phyloP scores from a whole-genome alignment of 1,140 invertebrate genomes.

The Antheraea pernyi region DNA sequence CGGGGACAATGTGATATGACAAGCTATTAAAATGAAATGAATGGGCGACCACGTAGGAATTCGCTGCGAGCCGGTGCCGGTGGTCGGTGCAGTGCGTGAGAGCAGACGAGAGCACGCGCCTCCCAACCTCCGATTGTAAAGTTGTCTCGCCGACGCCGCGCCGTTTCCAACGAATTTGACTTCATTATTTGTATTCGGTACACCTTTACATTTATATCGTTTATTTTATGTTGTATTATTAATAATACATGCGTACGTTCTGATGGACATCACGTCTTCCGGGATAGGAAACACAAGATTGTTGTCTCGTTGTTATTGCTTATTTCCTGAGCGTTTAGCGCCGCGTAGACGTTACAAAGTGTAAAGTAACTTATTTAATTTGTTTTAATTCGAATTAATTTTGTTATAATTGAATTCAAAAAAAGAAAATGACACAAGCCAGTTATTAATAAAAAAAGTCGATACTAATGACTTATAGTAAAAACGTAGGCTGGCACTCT shows the following conservation, averaged over 20 bases:
- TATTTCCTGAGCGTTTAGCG: conserved; percentile 8
- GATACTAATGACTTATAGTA: too few relatives aligned
- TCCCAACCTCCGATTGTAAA: conserved; percentile 16
- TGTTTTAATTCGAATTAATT: neutral
- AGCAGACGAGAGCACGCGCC: conserved; percentile 24
- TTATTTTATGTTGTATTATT: conserved; percentile 15
- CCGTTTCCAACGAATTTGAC: conserved; percentile 14
- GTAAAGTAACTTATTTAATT: neutral
- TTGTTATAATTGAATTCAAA: neutral
- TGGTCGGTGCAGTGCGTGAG: conserved; percentile 16
- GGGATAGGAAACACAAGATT: conserved; percentile 10
- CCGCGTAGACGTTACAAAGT: neutral
- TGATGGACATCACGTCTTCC: conserved; percentile 15
- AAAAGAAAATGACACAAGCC: too few relatives aligned
- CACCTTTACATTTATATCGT: conserved; percentile 18
- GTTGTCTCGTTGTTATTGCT: conserved; percentile 10
- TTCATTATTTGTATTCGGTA: conserved; percentile 17
- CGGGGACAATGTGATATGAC: conserved; percentile 54
- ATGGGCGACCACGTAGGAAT: conserved; percentile 40
- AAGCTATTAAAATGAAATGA: conserved; percentile 55
- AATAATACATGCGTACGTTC: conserved; percentile 12
- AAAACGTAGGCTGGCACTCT: too few relatives aligned
- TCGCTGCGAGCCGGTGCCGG: conserved; percentile 17
- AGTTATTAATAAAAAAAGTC: too few relatives aligned
- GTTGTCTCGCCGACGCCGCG: conserved; percentile 7